A percentile compares a stretch with the other conserved stretches of the same genome.
Conservation (phyloP, 2,797 vertebrate genomes). For the Lacerta viridis region DNA sequence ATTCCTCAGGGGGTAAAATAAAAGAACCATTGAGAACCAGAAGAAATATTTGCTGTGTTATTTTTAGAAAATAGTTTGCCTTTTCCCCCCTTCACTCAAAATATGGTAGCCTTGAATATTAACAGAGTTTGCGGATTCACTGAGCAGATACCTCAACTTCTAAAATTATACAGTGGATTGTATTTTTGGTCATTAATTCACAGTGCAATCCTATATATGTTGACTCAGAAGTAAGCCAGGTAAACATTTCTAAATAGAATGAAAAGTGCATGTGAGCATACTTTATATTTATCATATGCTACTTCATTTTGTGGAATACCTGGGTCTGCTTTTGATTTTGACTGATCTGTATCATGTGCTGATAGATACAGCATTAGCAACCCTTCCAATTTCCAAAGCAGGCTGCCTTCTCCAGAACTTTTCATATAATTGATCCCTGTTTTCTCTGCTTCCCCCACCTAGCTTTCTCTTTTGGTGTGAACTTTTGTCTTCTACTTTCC, state of each 20-base stretch:
- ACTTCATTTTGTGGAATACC: background rate
- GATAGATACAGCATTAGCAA: background rate
- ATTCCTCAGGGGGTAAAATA: slow-evolving; percentile 20
- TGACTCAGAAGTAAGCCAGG: background rate
- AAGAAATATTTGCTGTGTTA: slow-evolving; percentile 26
- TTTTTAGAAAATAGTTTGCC: background rate
- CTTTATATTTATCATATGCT: background rate
- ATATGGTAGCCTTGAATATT: slow-evolving; percentile 37
- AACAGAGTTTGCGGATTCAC: accelerated
- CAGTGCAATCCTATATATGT: background rate
- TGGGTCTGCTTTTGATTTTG: background rate
- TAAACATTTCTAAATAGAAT: background rate
- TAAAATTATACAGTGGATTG: background rate
- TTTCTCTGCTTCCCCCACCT: background rate
- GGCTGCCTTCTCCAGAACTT: background rate
- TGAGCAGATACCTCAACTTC: background rate
- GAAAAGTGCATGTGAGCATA: slow-evolving; percentile 2
- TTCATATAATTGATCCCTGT: background rate
- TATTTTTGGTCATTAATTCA: background rate
- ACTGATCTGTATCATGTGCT: background rate
- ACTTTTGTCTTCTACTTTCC: background rate
- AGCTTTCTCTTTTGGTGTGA: background rate
- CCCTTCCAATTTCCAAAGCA: background rate
- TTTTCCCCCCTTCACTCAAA: slow-evolving; percentile 16
- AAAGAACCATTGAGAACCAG: slow-evolving; percentile 22